Evolutionary conservation across 1,140 invertebrate genomes (phyloP), one percentile per base, ranked within the genome.

Genomic region (Eufriesea mexicana): DNA sequence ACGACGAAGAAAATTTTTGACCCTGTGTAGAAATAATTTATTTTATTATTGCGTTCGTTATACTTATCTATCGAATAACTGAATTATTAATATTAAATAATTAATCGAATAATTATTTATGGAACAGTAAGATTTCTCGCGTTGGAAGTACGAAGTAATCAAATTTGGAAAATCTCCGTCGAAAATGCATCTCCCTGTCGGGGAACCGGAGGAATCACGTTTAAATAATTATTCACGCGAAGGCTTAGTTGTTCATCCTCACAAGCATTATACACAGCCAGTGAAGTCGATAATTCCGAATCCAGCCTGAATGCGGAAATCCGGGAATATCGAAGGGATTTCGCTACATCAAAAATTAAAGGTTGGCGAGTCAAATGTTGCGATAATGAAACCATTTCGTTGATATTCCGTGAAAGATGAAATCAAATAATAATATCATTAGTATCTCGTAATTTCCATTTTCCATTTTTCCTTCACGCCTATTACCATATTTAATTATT

Each of bases 221-320:
- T 80, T 47, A 55, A 80, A 62, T 25, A 64, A 64, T 80, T 61
- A 64, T 23, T 25, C 9, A 2, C 10, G 2, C 4, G 2, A 4
- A 12, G 47, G 20, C n/a, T 74, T 42, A 51, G 49, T 23, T 64
- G 23, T 47, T 64, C 28, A 20, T 47, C 18, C 4, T 42, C 18
- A 10, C 20, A 5, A 57, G 35, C 45, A 80, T 72, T 73, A 80
- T 73, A 64, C 73, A 51, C 57, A 61, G 74, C n/a, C 47, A 28
- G 45, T 23, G 10, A 23, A 57, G 49, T 9, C 45, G 51, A 28
- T 51, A 51, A 45, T 62, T 62, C 49, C 14, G 71, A 10, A 51
- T 49, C 14, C 25, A 14, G 20, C 4, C 28, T 18, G 14, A 51
- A 54, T 61, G 47, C 59, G 79, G 70, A 74, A 54, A 74, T 64